phyloP scores from a whole-genome alignment of 2,888 invertebrate species.

The Tanaodytes sp. region DNA sequence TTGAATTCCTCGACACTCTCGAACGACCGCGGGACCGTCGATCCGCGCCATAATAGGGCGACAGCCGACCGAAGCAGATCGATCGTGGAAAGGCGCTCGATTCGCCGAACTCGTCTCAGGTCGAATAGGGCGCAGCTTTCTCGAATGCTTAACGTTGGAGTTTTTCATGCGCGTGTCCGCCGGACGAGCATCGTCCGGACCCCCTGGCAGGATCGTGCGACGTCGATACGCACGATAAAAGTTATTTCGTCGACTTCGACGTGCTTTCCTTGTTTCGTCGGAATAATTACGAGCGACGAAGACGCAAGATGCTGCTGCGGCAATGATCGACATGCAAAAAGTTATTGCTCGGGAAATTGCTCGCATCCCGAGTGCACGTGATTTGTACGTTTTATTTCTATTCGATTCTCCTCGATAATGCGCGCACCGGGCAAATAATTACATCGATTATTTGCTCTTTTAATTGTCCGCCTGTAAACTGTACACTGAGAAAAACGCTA shows the following conservation, averaged over 20 bases:
- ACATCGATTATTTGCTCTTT: too few relatives aligned
- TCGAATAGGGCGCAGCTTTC: slow-evolving; percentile 63
- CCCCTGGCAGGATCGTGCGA: slow-evolving; percentile 39
- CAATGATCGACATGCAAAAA: slow-evolving; percentile 8
- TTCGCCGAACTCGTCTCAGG: slow-evolving; percentile 67
- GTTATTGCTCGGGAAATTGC: neutral
- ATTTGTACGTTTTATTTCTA: neutral
- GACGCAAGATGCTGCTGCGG: neutral
- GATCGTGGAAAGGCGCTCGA: slow-evolving; percentile 61
- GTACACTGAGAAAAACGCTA: too few relatives aligned
- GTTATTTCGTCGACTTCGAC: slow-evolving; percentile 25
- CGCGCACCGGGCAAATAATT: neutral
- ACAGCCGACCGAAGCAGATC: slow-evolving; percentile 56
- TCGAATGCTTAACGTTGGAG: slow-evolving; percentile 63
- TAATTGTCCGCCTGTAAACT: too few relatives aligned
- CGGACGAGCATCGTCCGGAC: slow-evolving; percentile 32
- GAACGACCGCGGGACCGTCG: slow-evolving; percentile 62
- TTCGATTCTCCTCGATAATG: too few relatives aligned
- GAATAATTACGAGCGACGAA: slow-evolving; percentile 16
- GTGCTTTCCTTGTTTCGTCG: slow-evolving; percentile 15
- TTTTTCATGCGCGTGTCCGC: slow-evolving; percentile 60
- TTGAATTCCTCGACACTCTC: slow-evolving; percentile 51
- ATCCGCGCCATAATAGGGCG: slow-evolving; percentile 63
- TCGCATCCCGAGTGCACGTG: neutral
- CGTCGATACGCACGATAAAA: slow-evolving; percentile 26